These are phyloP conservation scores for Acronicta alni DNA, from an alignment of 2,888 invertebrate genomes.

Conservation along the genomic window DNA sequence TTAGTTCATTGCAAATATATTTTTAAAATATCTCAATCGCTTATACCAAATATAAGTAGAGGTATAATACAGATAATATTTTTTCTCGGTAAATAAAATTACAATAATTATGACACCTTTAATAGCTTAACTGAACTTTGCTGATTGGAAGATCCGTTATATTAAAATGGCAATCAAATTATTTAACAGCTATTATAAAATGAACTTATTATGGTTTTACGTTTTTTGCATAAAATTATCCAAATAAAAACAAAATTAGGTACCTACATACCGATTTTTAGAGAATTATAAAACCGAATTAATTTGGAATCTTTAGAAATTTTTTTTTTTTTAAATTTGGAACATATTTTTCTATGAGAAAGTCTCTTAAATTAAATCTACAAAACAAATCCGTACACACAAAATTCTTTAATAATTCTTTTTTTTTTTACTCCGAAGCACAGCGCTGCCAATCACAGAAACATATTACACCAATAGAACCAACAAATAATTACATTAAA, in stretches of 20 bases:
- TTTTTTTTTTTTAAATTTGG: too few species aligned
- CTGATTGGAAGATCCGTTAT: slow-evolving; percentile 37
- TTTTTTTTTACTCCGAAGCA: neutral
- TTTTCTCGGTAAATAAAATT: slow-evolving; percentile 25
- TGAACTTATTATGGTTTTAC: neutral
- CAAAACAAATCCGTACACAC: too few species aligned
- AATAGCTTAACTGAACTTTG: slow-evolving; percentile 27
- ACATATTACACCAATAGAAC: slow-evolving; percentile 43
- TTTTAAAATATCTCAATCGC: too few species aligned
- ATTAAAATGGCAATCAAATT: slow-evolving; percentile 40
- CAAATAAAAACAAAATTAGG: too few species aligned
- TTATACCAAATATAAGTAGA: neutral
- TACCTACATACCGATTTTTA: too few species aligned
- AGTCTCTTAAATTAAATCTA: too few species aligned
- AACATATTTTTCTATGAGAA: too few species aligned
- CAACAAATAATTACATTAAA: slow-evolving; percentile 51
- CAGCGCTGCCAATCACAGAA: neutral
- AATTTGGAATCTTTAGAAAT: too few species aligned
- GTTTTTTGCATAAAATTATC: neutral
- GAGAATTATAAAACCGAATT: too few species aligned
- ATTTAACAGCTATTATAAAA: slow-evolving; percentile 25
- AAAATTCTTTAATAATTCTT: too few species aligned
- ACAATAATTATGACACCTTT: slow-evolving; percentile 39
- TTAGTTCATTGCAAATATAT: too few species aligned
- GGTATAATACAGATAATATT: neutral